Evolutionary conservation across 2,113 vertebrate genomes (phyloP).

Genomic region (Myiozetetes cayanensis): DNA sequence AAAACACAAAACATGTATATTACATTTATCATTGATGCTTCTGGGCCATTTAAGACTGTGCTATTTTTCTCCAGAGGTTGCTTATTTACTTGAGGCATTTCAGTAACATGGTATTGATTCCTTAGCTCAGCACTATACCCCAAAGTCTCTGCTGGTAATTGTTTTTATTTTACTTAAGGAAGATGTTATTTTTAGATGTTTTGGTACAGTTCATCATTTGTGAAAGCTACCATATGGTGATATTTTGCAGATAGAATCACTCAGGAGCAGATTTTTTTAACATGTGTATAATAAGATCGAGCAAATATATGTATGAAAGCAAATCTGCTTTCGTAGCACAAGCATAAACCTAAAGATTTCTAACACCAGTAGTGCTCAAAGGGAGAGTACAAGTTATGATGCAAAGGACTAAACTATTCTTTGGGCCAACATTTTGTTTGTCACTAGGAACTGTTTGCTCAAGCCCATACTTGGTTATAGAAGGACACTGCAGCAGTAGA

Average conservation of each 20-base stretch:
- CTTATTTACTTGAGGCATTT: not conserved
- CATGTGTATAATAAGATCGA: not conserved
- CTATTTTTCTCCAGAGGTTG: not conserved
- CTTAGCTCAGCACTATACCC: not conserved
- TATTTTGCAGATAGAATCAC: slow-evolving; percentile 36
- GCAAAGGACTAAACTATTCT: not conserved
- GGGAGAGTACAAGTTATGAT: not conserved
- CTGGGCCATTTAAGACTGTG: not conserved
- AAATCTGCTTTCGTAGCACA: not conserved
- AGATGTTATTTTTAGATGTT: slow-evolving; percentile 68
- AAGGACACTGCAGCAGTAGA: not conserved
- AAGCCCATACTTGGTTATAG: not conserved
- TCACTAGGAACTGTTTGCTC: not conserved
- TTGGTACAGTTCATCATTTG: slow-evolving; percentile 64
- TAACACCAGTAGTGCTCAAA: not conserved
- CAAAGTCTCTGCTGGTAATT: slow-evolving; percentile 45
- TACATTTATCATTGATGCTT: slow-evolving; percentile 27
- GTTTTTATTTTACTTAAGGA: slow-evolving; percentile 57
- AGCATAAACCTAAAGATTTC: not conserved
- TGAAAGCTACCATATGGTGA: slow-evolving; percentile 58
- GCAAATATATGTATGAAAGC: not conserved
- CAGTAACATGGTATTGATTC: slow-evolving; percentile 9
- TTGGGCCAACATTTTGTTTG: not conserved
- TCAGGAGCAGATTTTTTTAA: slow-evolving; percentile 23
- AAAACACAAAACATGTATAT: slow-evolving; percentile 1